Evolutionary conservation across 1,140 invertebrate genomes (phyloP).

Genomic region (Euura lappo): DNA sequence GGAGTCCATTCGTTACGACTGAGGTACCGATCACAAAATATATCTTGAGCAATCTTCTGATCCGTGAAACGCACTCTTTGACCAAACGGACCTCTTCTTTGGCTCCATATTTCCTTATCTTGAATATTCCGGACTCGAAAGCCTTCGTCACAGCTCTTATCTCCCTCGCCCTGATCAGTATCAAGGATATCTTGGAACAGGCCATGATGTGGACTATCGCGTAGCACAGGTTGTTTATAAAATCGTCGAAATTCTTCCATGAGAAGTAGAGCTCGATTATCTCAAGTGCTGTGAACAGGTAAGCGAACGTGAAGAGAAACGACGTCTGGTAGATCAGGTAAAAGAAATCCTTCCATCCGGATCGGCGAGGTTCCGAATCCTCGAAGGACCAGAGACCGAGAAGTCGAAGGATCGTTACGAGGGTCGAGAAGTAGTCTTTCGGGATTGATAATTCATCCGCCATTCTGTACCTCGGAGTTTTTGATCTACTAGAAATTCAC

Average conservation of each 20-base stretch:
- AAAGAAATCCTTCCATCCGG: background rate
- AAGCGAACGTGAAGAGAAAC: background rate
- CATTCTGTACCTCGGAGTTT: no score
- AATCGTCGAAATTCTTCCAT: background rate
- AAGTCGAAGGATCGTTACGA: background rate
- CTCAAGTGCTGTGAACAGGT: background rate
- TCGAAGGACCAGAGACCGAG: background rate
- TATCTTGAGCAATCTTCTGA: background rate
- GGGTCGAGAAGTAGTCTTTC: background rate
- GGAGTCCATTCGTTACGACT: background rate
- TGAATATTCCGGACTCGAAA: background rate
- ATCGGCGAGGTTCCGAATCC: background rate
- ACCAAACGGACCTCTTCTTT: background rate
- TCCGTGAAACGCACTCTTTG: background rate
- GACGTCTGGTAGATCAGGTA: background rate
- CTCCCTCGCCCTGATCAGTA: background rate
- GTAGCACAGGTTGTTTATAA: background rate
- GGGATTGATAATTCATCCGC: no score
- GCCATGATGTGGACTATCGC: background rate
- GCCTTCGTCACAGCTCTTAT: background rate
- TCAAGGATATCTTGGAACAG: background rate
- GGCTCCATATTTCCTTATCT: background rate
- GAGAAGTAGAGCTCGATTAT: background rate
- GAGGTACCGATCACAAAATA: background rate
- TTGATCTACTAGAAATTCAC: no score